Conservation (phyloP, 2,797 vertebrate species). For the Xenopus petersii region DNA sequence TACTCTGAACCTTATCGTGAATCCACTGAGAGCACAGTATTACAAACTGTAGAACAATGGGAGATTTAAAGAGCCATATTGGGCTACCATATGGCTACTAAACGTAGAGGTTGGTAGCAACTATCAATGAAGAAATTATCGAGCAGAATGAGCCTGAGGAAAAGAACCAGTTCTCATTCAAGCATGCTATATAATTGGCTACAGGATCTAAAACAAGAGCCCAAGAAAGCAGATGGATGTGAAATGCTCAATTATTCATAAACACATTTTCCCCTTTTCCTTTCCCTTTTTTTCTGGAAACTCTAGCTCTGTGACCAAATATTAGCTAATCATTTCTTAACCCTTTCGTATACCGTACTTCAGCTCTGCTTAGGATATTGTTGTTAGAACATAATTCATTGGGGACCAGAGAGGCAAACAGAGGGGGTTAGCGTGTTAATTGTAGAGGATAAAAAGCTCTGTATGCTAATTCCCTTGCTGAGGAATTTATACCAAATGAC, state of each 20-base stretch:
- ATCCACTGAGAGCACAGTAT: constrained; percentile 53
- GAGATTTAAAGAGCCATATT: constrained; percentile 72
- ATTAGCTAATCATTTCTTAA: constrained; percentile 50
- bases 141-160: constrained; percentile 75
- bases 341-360: constrained; percentile 12
- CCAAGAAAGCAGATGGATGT: constrained; percentile 78
- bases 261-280: constrained; percentile 59
- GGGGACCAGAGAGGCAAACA: too few relatives aligned
- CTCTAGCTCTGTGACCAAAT: constrained; percentile 69
- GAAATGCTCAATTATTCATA: constrained; percentile 84
- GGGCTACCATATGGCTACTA: constrained; percentile 77
- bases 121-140: constrained; percentile 74
- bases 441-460: too few relatives aligned
- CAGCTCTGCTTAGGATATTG: too few relatives aligned
- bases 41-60: constrained; percentile 66
- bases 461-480: too few relatives aligned
- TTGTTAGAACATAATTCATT: too few relatives aligned
- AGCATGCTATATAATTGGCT: constrained; percentile 79
- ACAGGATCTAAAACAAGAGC: constrained; percentile 67
- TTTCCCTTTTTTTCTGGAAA: constrained; percentile 59
- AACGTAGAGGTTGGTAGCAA: constrained; percentile 76
- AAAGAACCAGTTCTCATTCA: constrained; percentile 76
- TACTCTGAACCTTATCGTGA: constrained; percentile 11
- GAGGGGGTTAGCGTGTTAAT: too few relatives aligned
- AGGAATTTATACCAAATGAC: too few relatives aligned